phyloP scores from a whole-genome alignment of 92 coral and sea anemone genomes.

The Isaurus tuberculatus region DNA sequence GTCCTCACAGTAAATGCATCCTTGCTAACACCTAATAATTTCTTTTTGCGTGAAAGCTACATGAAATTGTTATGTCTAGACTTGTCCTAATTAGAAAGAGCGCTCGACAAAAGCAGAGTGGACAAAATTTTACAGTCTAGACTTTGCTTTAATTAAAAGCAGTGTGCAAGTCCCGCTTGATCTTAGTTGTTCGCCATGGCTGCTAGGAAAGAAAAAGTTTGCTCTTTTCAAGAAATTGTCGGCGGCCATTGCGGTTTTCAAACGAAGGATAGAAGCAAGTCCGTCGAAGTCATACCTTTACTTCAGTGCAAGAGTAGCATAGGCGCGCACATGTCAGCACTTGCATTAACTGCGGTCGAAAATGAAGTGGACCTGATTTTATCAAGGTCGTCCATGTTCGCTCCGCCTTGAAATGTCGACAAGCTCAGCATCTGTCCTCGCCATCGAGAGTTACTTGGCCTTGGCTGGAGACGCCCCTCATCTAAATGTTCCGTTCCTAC shows the following conservation, averaged over 20 bases:
- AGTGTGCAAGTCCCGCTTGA: conserved; percentile 48
- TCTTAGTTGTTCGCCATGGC: conserved; percentile 52
- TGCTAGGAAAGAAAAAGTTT: conserved; percentile 38
- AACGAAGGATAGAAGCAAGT: conserved; percentile 53
- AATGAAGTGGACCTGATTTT: conserved; percentile 60
- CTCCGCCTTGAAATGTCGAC: conserved; percentile 56
- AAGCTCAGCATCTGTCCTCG: conserved; percentile 55
- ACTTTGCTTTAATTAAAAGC: conserved; percentile 35
- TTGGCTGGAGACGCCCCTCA: conserved; percentile 46
- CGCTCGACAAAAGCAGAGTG: conserved; percentile 40
- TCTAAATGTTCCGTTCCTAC: conserved; percentile 51
- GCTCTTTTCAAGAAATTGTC: conserved; percentile 46
- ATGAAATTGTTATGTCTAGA: conserved; percentile 38
- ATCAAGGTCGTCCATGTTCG: conserved; percentile 59
- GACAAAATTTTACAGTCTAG: conserved; percentile 14
- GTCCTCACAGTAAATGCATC: conserved; percentile 32
- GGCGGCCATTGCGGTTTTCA: conserved; percentile 62
- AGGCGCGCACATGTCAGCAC: conserved; percentile 47
- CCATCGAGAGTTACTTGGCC: conserved; percentile 45
- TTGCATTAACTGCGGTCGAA: conserved; percentile 51
- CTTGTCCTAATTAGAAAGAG: conserved; percentile 25
- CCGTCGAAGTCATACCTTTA: conserved; percentile 33
- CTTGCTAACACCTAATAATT: conserved; percentile 46
- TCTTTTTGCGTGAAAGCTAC: conserved; percentile 36
- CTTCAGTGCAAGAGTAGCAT: conserved; percentile 36